Base-by-base conservation (phyloP, 2,888 invertebrate genomes). In the Drosophila borborema region DNA sequence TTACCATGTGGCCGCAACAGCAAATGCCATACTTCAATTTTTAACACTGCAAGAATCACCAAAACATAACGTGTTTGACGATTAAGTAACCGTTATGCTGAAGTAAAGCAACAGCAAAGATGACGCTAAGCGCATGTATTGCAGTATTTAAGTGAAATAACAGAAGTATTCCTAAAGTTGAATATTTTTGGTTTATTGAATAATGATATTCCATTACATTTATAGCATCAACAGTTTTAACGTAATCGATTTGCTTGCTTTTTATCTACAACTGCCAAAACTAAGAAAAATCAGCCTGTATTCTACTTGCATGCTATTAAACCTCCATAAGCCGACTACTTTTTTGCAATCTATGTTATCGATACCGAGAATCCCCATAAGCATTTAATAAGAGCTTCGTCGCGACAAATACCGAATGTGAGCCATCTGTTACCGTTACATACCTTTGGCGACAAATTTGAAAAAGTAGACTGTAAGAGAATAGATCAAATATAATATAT, bases 1-100 rank as follows among this genome's bases (percentile, higher is more conserved):
- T 79, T 79, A 65, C 69, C 61, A 68, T 75, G 80, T 82, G 82
- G 51, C 81, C 69, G 34, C 16, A n/a, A 1, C 2, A 4, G 23
- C 8, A 10, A 38, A n/a, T 34, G 28, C 8, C 28, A 64, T 62
- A 59, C 45, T 56, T 20, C 20, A 36, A 6, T n/a, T 38, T 48
- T 55, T 31, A 8, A 38, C 23, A 53, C 48, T 20, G 9, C 28
- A 58, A 53, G 53, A 54, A 72, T 77, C 70, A 66, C 41, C 18
- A 59, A 60, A 40, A 53, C 68, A 68, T 74, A n/a, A n/a, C 54
- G 9, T 16, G 8, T 16, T 55, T 66, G 8, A 36, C 56, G 67
- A n/a, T 68, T 20, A 34, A 36, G 31, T 18, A 20, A 14, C 14
- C 23, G n/a, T n/a, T 23, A n/a, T n/a, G 38, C 38, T 43, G 23